Evolutionary conservation across 1,140 invertebrate species (phyloP).

Genomic region (Drosophila repletoides): DNA sequence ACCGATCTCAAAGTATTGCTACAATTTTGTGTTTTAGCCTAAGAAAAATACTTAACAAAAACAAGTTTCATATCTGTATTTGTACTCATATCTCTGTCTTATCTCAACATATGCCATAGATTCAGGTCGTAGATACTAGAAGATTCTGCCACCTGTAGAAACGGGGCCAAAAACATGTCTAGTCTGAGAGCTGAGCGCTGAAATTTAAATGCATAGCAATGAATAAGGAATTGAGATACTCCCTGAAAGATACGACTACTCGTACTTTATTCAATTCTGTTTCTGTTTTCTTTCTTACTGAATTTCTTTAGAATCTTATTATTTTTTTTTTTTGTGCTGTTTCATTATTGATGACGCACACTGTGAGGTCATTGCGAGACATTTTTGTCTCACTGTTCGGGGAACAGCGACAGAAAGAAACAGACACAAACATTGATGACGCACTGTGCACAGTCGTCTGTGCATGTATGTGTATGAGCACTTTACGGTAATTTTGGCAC

Average conservation of each 20-base stretch:
- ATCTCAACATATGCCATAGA: conserved; percentile 18
- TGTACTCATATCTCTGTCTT: not conserved
- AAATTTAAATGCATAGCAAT: not conserved
- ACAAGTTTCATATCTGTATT: not conserved
- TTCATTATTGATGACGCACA: conserved; percentile 72
- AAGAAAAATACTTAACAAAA: no score
- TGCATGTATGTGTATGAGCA: not conserved
- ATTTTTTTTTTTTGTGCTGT: conserved; percentile 21
- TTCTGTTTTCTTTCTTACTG: conserved; percentile 37
- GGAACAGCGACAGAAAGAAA: not conserved
- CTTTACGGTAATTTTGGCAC: not conserved
- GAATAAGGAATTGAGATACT: not conserved
- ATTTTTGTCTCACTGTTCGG: conserved; percentile 24
- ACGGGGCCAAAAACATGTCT: not conserved
- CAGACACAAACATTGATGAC: conserved; percentile 53
- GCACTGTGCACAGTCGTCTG: conserved; percentile 38
- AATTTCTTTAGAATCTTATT: no score
- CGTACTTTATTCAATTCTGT: conserved; percentile 21
- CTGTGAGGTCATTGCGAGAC: conserved; percentile 64
- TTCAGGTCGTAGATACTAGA: conserved; percentile 34
- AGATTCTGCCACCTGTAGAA: conserved; percentile 25
- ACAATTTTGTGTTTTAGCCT: no score
- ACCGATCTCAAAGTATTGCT: no score
- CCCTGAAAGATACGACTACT: no score
- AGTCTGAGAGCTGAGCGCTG: not conserved